Evolutionary conservation across 2,888 invertebrate genomes (phyloP), one percentile per base, ranked within the genome.

Genomic region (Dynastes grantii): DNA sequence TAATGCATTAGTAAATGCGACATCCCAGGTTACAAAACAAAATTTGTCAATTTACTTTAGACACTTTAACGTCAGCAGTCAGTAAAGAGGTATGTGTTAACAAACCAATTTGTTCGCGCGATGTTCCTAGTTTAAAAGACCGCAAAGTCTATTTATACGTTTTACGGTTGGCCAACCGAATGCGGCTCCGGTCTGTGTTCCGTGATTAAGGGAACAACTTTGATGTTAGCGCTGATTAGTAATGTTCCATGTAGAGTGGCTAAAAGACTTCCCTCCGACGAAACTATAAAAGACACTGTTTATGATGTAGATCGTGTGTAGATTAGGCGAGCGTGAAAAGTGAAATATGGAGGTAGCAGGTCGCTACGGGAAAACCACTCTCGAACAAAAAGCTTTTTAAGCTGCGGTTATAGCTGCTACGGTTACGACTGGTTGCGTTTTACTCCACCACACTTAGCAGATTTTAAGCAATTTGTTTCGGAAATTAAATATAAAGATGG

Each of bases 131-230:
- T 64, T 64, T 76, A 76, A 65, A 49, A 67, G 67, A 67, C 67
- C 76, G 65, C 67, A 76, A 13, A 37, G 53, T 58, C 58, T 76
- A 67, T 76, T 76, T 76, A 68, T 76, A 65, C 76, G 76, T 76
- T 65, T 76, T 51, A 64, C 64, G 65, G 76, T 65, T 65, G 67
- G 76, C 64, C 40, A 73, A 58, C 73, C 37, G 58, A 58, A 73
- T 58, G 58, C 40, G 58, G 22, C 49, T 27, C 5, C 68, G 37
- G 32, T 16, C 55, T 71, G 11, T 37, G 16, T 58, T 73, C 58
- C 73, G n/a, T 73, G 73, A 73, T 73, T 58, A 58, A 70, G 53
- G 51, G 53, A 51, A 53, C 51, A 32, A 58, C 73, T 73, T 73
- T 73, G 73, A 73, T 73, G 73, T 73, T 55, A 40, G 13, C 55